Base-by-base conservation (phyloP, 2,113 vertebrate genomes). In the Polyodon spathula region DNA sequence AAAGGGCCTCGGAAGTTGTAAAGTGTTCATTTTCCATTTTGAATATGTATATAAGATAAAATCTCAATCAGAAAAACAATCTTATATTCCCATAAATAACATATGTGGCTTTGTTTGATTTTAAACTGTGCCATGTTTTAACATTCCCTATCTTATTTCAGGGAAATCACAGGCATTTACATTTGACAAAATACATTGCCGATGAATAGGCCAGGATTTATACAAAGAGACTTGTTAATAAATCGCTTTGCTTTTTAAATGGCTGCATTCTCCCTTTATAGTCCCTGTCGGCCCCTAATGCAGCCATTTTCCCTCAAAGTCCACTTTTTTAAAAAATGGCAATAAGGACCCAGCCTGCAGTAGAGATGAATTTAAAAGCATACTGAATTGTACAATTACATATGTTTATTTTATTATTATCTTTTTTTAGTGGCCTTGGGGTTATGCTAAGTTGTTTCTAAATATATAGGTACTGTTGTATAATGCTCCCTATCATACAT, bases 271-370 rank as follows among this genome's bases (percentile, higher is more conserved):
- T 12, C 40, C 12, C 16, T 40, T 61, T 50, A 51, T 12, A 50
- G n/a, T 38, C 53, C 46, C 59, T 14, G 27, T 27, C 3, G 3
- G 11, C 37, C 59, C 39, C 48, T 12, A 15, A 27, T 9, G 8
- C 50, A 41, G 59, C 59, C 41, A 50, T 14, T 61, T 52, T 39
- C n/a, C 17, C 37, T 61, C 53, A 54, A 12, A 41, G 3, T 27
- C 9, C 3, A 4, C 39, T 16, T 54, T 12, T 5, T 27, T 16
- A 1, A 14, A 11, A 1, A 14, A 11, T 4, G 50, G 37, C 12
- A 52, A 15, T 12, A 15, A 38, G n/a, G 9, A 17, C 53, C n/a
- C 40, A 16, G n/a, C 38, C n/a, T 39, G 8, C 37, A 37, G 51
- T 15, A 54, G 9, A 39, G 8, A 50, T 50, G 12, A n/a, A 50